Conservation (phyloP, 1,140 invertebrate genomes). For the Apocrypta bakeri region DNA sequence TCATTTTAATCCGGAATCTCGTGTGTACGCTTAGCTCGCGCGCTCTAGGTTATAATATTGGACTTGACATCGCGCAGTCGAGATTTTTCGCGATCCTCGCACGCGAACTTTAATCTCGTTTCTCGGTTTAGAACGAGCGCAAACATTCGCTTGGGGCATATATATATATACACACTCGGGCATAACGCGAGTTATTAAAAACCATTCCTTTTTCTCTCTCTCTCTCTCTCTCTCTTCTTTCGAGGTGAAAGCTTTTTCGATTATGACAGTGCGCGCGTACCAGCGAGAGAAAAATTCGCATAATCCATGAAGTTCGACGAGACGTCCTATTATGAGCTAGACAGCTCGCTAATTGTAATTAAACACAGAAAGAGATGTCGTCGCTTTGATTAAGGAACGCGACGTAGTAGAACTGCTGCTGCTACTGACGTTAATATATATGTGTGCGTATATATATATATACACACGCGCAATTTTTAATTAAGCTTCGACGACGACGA, state of each 20-base stretch:
- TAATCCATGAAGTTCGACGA: no score
- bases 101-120: not conserved
- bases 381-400: not conserved
- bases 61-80: not conserved
- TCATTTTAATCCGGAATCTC: conserved; percentile 19
- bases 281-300: no score
- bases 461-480: conserved; percentile 41
- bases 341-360: not conserved
- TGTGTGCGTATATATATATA: no score
- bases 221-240: not conserved
- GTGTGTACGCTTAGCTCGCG: not conserved
- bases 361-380: not conserved
- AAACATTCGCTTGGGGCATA: not conserved
- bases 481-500: conserved; percentile 44
- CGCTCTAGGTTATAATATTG: not conserved
- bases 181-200: no score
- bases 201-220: not conserved
- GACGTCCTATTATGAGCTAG: not conserved
- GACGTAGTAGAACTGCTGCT: no score
- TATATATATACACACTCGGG: not conserved
- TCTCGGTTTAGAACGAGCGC: not conserved
- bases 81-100: not conserved
- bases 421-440: no score
- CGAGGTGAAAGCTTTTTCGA: not conserved
- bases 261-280: not conserved